These are phyloP conservation scores for Glyphotaelius pellucidus DNA, from an alignment of 2,888 invertebrate species.

Conservation along the genomic window DNA sequence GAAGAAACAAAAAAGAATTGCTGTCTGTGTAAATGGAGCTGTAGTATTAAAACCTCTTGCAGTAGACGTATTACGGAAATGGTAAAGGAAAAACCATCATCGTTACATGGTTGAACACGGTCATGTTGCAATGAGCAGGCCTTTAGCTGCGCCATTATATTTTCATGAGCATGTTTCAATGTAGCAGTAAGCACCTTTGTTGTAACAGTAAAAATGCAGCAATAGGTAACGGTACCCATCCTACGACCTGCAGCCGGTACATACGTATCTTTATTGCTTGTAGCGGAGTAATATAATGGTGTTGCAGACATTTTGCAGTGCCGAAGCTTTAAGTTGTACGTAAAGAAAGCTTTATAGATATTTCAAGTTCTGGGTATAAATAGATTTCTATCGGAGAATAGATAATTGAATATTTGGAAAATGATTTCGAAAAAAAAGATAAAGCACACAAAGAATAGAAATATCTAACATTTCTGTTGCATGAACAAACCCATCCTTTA, in stretches of 20 bases:
- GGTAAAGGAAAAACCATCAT: not conserved
- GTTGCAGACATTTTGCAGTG: not conserved
- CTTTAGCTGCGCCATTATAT: not conserved
- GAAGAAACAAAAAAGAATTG: no score
- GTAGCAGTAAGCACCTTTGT: not conserved
- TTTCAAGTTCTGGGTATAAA: no score
- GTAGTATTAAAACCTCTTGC: not conserved
- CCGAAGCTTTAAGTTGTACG: not conserved
- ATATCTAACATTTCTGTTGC: no score
- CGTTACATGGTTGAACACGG: not conserved
- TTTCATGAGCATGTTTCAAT: not conserved
- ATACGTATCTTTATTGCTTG: not conserved
- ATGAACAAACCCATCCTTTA: no score
- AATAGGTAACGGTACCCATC: not conserved
- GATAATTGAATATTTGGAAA: no score
- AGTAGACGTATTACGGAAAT: not conserved
- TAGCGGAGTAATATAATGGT: not conserved
- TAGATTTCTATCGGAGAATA: no score
- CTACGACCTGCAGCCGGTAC: not conserved
- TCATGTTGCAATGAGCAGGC: not conserved
- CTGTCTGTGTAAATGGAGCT: no score
- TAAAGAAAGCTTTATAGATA: no score
- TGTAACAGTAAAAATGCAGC: not conserved
- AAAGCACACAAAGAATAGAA: no score
- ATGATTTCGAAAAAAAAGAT: no score